phyloP scores from a whole-genome alignment of 2,113 vertebrate species.

The Prietella phreatophila region DNA sequence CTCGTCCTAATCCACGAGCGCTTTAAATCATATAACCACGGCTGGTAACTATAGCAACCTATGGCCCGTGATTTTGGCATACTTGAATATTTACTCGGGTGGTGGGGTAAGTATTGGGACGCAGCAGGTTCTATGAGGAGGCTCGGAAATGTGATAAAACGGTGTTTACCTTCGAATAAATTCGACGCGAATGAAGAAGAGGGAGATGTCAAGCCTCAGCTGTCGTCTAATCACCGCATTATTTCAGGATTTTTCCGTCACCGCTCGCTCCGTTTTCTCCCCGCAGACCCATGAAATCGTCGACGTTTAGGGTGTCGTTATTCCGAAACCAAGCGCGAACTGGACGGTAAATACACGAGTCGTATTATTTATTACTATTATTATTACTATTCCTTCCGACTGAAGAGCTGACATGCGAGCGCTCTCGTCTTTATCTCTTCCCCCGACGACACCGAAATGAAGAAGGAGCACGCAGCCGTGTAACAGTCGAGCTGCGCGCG shows the following conservation, averaged over 20 bases:
- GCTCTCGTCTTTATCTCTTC: slow-evolving; percentile 56
- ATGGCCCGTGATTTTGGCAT: not conserved
- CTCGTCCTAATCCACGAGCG: not conserved
- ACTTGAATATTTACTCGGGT: not conserved
- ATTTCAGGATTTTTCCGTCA: slow-evolving; percentile 44
- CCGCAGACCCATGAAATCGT: slow-evolving; percentile 27
- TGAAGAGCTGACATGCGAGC: slow-evolving; percentile 46
- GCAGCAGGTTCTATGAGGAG: no score
- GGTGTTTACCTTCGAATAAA: slow-evolving; percentile 33
- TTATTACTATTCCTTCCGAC: not conserved
- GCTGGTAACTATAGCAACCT: slow-evolving; percentile 1
- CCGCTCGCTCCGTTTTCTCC: slow-evolving; percentile 18
- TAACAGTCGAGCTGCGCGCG: slow-evolving; percentile 68
- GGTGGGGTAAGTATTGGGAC: not conserved
- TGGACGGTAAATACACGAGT: not conserved
- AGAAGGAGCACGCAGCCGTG: slow-evolving; percentile 55
- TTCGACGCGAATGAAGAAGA: not conserved
- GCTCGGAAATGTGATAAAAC: not conserved
- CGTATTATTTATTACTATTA: no score
- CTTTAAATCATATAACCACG: not conserved
- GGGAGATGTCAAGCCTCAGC: slow-evolving; percentile 19
- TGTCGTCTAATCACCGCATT: slow-evolving; percentile 36
- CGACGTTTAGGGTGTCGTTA: not conserved
- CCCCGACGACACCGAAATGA: slow-evolving; percentile 25
- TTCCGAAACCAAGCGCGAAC: not conserved